A percentile compares a stretch with the other conserved stretches of the same genome.
phyloP scores from a whole-genome alignment of 2,797 vertebrate species.

The Carapus acus region DNA sequence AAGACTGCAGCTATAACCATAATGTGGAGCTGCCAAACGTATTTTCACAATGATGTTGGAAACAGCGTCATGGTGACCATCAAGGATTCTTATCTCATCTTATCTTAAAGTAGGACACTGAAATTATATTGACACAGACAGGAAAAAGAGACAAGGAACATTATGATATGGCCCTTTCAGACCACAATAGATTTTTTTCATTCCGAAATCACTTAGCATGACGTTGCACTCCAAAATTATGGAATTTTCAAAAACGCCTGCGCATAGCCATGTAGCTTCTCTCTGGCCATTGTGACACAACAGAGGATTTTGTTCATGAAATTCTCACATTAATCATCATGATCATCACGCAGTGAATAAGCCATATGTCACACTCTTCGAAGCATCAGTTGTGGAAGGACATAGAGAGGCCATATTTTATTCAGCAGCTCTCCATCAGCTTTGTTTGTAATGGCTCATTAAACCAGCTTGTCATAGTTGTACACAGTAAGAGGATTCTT shows the following conservation, averaged over 20 bases:
- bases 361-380: constrained; percentile 23
- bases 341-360: constrained; percentile 31
- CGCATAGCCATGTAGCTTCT: no score
- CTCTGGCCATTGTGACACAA: constrained; percentile 23
- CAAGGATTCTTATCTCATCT: constrained; percentile 35
- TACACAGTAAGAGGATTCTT: constrained; percentile 6
- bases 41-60: no score
- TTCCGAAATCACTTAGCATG: constrained; percentile 30
- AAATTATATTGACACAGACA: constrained; percentile 30
- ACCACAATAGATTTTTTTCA: constrained; percentile 69
- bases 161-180: constrained; percentile 70
- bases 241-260: no score
- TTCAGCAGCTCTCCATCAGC: constrained; percentile 10
- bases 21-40: no score
- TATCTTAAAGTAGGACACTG: background rate
- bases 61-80: no score
- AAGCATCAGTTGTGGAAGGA: constrained; percentile 3
- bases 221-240: constrained; percentile 50
- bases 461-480: constrained; percentile 10
- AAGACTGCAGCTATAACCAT: no score
- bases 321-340: no score
- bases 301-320: no score
- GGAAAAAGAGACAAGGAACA: constrained; percentile 57
- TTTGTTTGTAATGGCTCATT: constrained; percentile 37
- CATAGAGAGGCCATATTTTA: background rate